phyloP scores from a whole-genome alignment of 2,113 vertebrate genomes.

The Epinephelus moara region DNA sequence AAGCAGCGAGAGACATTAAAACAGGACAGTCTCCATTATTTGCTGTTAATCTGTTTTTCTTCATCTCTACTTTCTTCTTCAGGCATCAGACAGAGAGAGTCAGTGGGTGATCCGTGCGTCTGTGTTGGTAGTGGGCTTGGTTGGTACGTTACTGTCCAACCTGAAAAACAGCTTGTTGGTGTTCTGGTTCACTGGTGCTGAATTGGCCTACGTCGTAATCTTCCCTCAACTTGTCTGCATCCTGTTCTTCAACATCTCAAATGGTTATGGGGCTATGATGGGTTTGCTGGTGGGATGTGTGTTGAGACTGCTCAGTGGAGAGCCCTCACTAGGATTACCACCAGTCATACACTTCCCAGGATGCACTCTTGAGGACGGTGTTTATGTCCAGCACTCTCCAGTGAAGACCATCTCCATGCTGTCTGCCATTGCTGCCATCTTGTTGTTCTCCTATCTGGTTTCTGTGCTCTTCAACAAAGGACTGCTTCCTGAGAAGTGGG shows the following conservation, averaged over 20 bases:
- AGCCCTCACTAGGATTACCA: too few relatives aligned
- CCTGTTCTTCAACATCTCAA: slow-evolving; percentile 61
- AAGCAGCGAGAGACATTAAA: too few relatives aligned
- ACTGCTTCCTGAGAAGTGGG: slow-evolving; percentile 76
- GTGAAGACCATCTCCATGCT: too few relatives aligned
- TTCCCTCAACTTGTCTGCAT: slow-evolving; percentile 84
- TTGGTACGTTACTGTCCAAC: slow-evolving; percentile 71
- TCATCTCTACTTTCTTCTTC: slow-evolving; percentile 19
- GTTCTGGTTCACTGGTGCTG: slow-evolving; percentile 79
- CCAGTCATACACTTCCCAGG: too few relatives aligned
- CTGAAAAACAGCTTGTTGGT: slow-evolving; percentile 72
- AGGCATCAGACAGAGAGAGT: slow-evolving; percentile 81
- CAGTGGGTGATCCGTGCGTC: slow-evolving; percentile 50
- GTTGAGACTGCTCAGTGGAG: too few relatives aligned
- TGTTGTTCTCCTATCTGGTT: slow-evolving; percentile 71
- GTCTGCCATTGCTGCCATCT: neutral
- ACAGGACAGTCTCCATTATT: too few relatives aligned
- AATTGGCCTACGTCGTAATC: slow-evolving; percentile 78
- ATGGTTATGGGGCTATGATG: too few relatives aligned
- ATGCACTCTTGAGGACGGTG: too few relatives aligned
- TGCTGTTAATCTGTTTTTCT: too few relatives aligned
- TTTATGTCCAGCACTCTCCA: too few relatives aligned
- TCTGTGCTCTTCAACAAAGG: slow-evolving; percentile 72
- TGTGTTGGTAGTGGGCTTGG: slow-evolving; percentile 74
- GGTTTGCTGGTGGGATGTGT: too few relatives aligned